Evolutionary conservation across 2,888 invertebrate genomes (phyloP).

Genomic region (Notocelia uddmanniana): DNA sequence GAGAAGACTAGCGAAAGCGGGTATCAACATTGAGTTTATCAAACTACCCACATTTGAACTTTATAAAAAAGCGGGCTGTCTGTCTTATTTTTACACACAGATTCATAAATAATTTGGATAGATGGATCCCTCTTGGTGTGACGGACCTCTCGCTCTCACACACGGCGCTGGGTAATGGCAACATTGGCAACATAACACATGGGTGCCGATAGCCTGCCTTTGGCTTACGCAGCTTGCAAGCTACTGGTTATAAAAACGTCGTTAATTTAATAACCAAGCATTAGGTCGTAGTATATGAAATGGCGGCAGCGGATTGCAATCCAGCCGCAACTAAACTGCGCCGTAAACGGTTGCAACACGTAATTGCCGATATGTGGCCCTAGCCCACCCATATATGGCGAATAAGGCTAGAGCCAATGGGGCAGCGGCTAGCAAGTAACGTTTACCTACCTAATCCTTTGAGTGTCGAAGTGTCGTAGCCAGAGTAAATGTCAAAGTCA

Average conservation of each 20-base stretch:
- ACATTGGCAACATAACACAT: too few species aligned
- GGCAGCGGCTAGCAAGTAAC: not conserved
- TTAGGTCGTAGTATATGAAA: conserved; percentile 20
- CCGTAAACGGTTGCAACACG: conserved; percentile 29
- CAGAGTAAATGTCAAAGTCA: not conserved
- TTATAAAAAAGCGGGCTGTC: too few species aligned
- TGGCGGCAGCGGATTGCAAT: conserved; percentile 4
- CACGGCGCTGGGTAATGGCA: too few species aligned
- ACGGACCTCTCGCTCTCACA: too few species aligned
- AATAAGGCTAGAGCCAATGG: conserved; percentile 10
- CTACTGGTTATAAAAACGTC: not conserved
- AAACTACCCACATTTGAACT: too few species aligned
- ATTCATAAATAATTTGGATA: too few species aligned
- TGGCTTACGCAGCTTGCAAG: not conserved
- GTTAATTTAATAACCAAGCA: conserved; percentile 9
- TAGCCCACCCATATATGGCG: conserved; percentile 31
- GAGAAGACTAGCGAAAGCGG: too few species aligned
- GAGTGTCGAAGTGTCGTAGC: not conserved
- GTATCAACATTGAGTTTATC: too few species aligned
- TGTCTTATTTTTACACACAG: too few species aligned
- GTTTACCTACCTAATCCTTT: too few species aligned
- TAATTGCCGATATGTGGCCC: conserved; percentile 39
- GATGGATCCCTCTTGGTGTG: too few species aligned
- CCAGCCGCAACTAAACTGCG: conserved; percentile 26
- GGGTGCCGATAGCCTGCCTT: not conserved